Conservation (phyloP, 2,113 vertebrate species). For the Gymnorhina tibicen region DNA sequence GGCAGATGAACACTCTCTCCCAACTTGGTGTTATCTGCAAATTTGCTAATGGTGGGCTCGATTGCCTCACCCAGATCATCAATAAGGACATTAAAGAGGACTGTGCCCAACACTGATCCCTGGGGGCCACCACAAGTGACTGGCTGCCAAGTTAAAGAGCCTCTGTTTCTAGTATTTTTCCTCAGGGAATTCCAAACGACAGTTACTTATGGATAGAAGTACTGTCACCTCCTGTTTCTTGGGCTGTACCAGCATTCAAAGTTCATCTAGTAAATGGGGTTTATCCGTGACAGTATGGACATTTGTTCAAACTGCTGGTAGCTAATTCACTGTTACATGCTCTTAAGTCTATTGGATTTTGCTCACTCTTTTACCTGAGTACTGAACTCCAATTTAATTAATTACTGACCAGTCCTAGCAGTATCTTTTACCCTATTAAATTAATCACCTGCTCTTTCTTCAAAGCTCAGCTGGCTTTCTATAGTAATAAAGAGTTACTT, state of each 20-base stretch:
- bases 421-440: conserved; percentile 31
- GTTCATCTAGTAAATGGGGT: neutral
- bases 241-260: neutral
- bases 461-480: conserved; percentile 22
- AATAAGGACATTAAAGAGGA: neutral
- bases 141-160: neutral
- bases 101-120: too few species aligned
- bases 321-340: neutral
- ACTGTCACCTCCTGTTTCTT: neutral
- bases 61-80: neutral
- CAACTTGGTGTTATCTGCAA: neutral
- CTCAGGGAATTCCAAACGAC: neutral
- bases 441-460: conserved; percentile 16
- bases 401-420: conserved; percentile 39
- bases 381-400: conserved; percentile 44
- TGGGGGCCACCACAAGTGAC: neutral
- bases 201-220: neutral
- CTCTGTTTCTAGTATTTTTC: neutral
- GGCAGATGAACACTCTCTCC: neutral
- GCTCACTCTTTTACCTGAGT: conserved; percentile 1
- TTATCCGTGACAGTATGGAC: neutral
- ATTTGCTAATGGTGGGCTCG: neutral
- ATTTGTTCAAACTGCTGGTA: neutral
- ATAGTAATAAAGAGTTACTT: conserved; percentile 5
- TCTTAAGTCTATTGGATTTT: conserved; percentile 32